Conservation (phyloP, 2,113 vertebrate species). For the Lucifuga dentata region DNA sequence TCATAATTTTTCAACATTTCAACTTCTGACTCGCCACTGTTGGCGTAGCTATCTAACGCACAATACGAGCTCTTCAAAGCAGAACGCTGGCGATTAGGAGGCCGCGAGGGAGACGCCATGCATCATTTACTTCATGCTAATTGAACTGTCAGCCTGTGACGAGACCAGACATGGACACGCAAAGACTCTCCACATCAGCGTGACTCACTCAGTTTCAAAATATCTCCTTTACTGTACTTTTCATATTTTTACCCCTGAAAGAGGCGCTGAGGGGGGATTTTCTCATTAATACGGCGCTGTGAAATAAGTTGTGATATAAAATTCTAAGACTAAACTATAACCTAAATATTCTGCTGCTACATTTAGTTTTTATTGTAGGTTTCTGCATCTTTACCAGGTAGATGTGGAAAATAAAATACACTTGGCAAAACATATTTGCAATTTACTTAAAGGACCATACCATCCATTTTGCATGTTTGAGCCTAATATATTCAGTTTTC, state of each 20-base stretch:
- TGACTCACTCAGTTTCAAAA: conserved; percentile 45
- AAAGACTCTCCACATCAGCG: conserved; percentile 49
- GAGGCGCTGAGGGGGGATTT: conserved; percentile 35
- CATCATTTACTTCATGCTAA: conserved; percentile 74
- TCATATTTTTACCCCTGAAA: conserved; percentile 26
- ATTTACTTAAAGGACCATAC: too few species aligned
- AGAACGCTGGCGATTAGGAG: conserved; percentile 70
- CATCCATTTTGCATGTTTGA: too few species aligned
- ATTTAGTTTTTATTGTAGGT: conserved; percentile 46
- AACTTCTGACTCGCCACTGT: conserved; percentile 55
- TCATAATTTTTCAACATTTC: conserved; percentile 42
- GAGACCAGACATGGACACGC: conserved; percentile 62
- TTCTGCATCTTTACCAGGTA: conserved; percentile 31
- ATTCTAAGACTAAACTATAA: conserved; percentile 41
- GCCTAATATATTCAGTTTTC: too few species aligned
- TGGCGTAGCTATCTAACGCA: conserved; percentile 65
- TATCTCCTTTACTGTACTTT: conserved; percentile 13
- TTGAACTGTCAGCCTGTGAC: conserved; percentile 77
- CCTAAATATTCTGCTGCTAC: conserved; percentile 49
- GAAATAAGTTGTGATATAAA: conserved; percentile 62
- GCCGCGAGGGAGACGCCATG: conserved; percentile 68
- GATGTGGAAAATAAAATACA: conserved; percentile 4
- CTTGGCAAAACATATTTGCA: too few species aligned
- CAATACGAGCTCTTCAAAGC: conserved; percentile 74
- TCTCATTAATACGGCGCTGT: conserved; percentile 50